A percentile compares a stretch with the other conserved stretches of the same genome.
These are phyloP conservation scores for Drosophila ercepeae DNA, from an alignment of 1,140 invertebrate species.

Conservation along the genomic window DNA sequence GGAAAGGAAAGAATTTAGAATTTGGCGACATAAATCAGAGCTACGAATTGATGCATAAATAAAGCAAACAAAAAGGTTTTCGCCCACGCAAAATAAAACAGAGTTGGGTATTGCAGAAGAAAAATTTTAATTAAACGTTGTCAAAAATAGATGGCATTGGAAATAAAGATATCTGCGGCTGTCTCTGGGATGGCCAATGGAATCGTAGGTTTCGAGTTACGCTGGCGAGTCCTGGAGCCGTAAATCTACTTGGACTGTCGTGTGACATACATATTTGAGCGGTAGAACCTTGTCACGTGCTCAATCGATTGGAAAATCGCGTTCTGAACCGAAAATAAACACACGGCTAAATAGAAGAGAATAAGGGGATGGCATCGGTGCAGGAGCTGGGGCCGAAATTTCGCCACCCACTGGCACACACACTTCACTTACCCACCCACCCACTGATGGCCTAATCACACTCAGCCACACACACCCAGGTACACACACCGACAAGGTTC, in stretches of 20 bases:
- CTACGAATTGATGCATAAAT: conserved; percentile 79
- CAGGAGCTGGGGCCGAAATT: conserved; percentile 19
- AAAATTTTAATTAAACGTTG: conserved; percentile 77
- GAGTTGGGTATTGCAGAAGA: conserved; percentile 30
- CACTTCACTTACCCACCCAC: conserved; percentile 16
- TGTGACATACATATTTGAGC: conserved; percentile 52
- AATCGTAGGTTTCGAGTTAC: conserved; percentile 54
- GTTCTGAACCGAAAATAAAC: conserved; percentile 81
- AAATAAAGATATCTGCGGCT: conserved; percentile 18
- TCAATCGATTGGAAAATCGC: conserved; percentile 81
- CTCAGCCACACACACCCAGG: conserved; percentile 42
- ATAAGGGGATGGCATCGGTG: conserved; percentile 44
- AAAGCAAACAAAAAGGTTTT: conserved; percentile 68
- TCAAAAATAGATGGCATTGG: conserved; percentile 65
- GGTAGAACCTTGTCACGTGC: conserved; percentile 74
- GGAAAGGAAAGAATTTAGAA: too few species aligned
- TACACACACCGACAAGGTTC: conserved; percentile 14
- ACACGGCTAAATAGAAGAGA: conserved; percentile 77
- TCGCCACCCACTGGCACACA: conserved; percentile 1
- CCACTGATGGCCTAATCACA: conserved; percentile 61
- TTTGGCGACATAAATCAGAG: conserved; percentile 74
- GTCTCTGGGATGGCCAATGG: conserved; percentile 1
- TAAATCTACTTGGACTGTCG: conserved; percentile 12
- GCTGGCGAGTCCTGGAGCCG: conserved; percentile 39
- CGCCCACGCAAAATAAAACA: conserved; percentile 19